A percentile compares a stretch with the other conserved stretches of the same genome.
phyloP scores from a whole-genome alignment of 2,113 vertebrate species.

The Eudyptes chrysolophus region DNA sequence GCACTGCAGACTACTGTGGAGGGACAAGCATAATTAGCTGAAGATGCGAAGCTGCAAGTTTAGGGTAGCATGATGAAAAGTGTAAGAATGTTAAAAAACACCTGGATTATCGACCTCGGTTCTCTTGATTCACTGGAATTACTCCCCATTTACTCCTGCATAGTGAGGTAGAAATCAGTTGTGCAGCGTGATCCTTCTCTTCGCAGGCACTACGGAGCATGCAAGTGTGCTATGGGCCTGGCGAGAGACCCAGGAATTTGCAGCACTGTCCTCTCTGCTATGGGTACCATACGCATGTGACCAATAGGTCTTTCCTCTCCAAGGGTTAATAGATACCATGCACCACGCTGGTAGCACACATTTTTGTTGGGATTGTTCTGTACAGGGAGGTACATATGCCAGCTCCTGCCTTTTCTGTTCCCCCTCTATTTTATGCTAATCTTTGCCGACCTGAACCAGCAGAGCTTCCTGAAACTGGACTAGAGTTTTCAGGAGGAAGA shows the following conservation, averaged over 20 bases:
- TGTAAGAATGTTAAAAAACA: not conserved
- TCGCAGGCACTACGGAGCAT: not conserved
- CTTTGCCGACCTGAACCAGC: not conserved
- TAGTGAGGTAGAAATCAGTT: not conserved
- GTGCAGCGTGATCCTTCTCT: not conserved
- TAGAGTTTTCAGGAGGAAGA: not conserved
- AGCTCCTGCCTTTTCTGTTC: not conserved
- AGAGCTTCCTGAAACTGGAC: not conserved
- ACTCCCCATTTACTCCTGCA: not conserved
- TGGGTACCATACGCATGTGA: not conserved
- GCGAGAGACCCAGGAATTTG: not conserved
- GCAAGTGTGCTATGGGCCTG: not conserved
- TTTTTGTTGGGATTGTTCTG: not conserved
- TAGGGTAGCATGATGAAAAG: not conserved
- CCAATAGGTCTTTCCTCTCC: not conserved
- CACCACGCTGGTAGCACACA: not conserved
- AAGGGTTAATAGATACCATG: not conserved
- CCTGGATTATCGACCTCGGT: not conserved
- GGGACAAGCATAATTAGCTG: not conserved
- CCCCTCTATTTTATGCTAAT: not conserved
- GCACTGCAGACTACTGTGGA: not conserved
- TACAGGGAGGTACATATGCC: not conserved
- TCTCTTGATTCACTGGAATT: not conserved
- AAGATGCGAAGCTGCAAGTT: not conserved
- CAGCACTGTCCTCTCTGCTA: not conserved